These are phyloP conservation scores for Trachymyrmex cornetzi DNA, from an alignment of 1,140 invertebrate species.

Conservation along the genomic window DNA sequence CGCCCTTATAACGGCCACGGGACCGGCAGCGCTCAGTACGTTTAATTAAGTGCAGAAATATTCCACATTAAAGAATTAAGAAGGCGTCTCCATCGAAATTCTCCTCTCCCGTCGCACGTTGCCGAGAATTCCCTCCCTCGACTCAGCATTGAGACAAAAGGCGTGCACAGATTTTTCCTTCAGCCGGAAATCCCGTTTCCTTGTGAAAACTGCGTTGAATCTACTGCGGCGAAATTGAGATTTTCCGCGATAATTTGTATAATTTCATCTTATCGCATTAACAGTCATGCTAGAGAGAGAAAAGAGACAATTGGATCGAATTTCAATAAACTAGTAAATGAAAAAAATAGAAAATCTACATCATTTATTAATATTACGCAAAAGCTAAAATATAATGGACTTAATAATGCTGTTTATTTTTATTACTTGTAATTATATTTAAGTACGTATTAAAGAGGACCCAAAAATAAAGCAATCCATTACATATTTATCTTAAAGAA, in stretches of 20 bases:
- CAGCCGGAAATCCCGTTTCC: not conserved
- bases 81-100: constrained; percentile 12
- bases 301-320: not conserved
- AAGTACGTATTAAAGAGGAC: too few species aligned
- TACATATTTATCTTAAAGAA: not conserved
- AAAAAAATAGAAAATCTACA: not conserved
- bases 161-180: not conserved
- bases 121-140: not conserved
- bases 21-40: constrained; percentile 2
- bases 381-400: not conserved
- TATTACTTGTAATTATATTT: too few species aligned
- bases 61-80: constrained; percentile 70
- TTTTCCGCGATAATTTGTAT: constrained; percentile 12
- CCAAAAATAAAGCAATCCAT: not conserved
- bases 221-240: not conserved
- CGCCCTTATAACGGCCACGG: constrained; percentile 30
- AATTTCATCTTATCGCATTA: constrained; percentile 26
- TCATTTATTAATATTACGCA: not conserved
- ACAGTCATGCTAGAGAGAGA: not conserved
- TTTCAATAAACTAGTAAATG: not conserved
- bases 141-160: constrained; percentile 17
- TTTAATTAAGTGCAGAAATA: constrained; percentile 75
- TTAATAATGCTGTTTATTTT: too few species aligned
- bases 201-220: constrained; percentile 4
- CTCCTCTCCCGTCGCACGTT: not conserved